These are phyloP conservation scores for Protobothrops flavoviridis DNA, from an alignment of 2,113 vertebrate species.

Conservation along the genomic window DNA sequence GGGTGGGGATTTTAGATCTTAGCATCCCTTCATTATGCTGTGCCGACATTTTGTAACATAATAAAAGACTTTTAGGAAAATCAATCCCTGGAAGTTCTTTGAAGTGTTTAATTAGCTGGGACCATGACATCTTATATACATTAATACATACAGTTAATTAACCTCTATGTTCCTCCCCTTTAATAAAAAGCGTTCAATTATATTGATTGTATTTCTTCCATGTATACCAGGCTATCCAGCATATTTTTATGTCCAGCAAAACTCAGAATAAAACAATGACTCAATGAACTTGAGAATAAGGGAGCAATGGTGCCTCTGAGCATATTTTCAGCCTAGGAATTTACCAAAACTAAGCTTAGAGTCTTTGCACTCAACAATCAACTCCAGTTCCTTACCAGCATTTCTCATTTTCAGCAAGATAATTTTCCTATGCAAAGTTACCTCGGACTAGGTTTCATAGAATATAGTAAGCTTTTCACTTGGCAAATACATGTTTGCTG, in stretches of 20 bases:
- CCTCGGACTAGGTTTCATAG: not conserved
- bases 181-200: not conserved
- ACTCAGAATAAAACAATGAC: not conserved
- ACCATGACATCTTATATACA: too few relatives aligned
- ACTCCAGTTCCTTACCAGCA: not conserved
- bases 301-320: not conserved
- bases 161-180: not conserved
- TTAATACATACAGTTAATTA: not conserved
- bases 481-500: not conserved
- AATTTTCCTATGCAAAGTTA: not conserved
- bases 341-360: not conserved
- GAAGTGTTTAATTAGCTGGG: too few relatives aligned
- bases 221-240: not conserved
- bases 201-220: not conserved
- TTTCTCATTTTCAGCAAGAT: not conserved
- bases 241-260: not conserved
- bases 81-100: too few relatives aligned
- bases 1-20: too few relatives aligned
- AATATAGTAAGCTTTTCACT: not conserved
- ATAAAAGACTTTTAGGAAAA: too few relatives aligned
- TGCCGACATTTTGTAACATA: too few relatives aligned
- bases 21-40: too few relatives aligned
- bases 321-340: not conserved
- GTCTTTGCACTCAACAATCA: not conserved
- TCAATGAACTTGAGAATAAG: not conserved